Evolutionary conservation across 64 coral and sea anemone genomes (phyloP).

Genomic region (Acropora tenuis): DNA sequence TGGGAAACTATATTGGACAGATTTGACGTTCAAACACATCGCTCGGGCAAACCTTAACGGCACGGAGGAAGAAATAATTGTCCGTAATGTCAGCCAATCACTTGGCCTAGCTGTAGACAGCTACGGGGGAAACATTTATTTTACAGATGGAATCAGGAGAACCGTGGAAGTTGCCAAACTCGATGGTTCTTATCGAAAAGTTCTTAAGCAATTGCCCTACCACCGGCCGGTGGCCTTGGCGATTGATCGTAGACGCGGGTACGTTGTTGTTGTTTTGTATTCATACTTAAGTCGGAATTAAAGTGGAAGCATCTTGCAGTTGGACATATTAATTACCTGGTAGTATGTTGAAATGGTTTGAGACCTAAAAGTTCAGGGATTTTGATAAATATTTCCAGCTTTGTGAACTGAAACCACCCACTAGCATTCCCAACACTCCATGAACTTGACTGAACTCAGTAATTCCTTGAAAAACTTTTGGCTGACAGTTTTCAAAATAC

Average conservation of each 20-base stretch:
- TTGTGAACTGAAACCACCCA: too few relatives aligned
- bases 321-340: too few relatives aligned
- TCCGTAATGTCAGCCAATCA: conserved; percentile 1
- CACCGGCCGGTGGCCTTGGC: conserved; percentile 34
- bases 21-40: conserved; percentile 12
- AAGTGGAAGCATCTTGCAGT: too few relatives aligned
- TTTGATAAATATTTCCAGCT: too few relatives aligned
- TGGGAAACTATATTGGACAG: conserved; percentile 9
- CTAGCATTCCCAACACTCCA: too few relatives aligned
- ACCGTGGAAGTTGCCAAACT: conserved; percentile 63
- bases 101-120: conserved; percentile 18
- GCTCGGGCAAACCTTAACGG: conserved; percentile 3
- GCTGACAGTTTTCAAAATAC: too few relatives aligned
- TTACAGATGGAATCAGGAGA: conserved; percentile 14
- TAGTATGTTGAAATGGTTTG: too few relatives aligned
- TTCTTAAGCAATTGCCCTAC: conserved; percentile 15
- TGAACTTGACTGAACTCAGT: too few relatives aligned
- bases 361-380: too few relatives aligned
- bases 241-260: conserved; percentile 61
- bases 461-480: too few relatives aligned
- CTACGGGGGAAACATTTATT: conserved; percentile 38
- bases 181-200: conserved; percentile 45
- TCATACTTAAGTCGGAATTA: not conserved
- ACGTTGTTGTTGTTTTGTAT: not conserved
- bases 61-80: conserved; percentile 22